These are phyloP conservation scores for Microchirus variegatus DNA, from an alignment of 2,797 vertebrate genomes.

Conservation along the genomic window DNA sequence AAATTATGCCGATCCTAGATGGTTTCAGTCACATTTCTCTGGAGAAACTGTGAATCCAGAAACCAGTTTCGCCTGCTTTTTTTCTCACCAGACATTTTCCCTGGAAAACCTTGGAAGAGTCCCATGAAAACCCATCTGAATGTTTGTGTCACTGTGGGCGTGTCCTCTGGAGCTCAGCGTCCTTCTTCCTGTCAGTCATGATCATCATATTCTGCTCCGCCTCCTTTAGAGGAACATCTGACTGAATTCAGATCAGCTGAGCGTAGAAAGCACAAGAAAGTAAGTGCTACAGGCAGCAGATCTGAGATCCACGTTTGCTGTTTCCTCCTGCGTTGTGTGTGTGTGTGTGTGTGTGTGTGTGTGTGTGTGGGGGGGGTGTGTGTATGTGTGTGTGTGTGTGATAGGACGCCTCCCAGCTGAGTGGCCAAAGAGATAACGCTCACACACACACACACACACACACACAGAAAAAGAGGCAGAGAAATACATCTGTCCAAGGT, in stretches of 20 bases:
- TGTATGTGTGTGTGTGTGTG: too few relatives aligned
- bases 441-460: conserved; percentile 17
- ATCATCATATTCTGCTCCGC: conserved; percentile 15
- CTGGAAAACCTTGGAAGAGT: too few relatives aligned
- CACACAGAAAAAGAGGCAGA: conserved; percentile 32
- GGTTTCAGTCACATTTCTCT: too few relatives aligned
- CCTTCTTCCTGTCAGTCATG: conserved; percentile 23
- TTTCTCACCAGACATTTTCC: too few relatives aligned
- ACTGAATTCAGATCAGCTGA: conserved; percentile 46
- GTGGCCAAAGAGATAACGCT: conserved; percentile 69
- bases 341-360: too few relatives aligned
- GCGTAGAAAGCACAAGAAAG: conserved; percentile 26
- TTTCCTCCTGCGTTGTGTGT: conserved; percentile 40
- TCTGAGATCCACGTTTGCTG: too few relatives aligned
- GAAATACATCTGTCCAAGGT: conserved; percentile 63
- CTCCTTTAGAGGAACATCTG: conserved; percentile 48
- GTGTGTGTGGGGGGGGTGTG: too few relatives aligned
- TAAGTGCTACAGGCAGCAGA: conserved; percentile 39
- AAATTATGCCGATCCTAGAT: too few relatives aligned
- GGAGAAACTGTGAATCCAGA: too few relatives aligned
- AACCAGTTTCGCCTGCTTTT: too few relatives aligned
- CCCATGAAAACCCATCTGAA: too few relatives aligned
- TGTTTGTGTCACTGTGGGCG: neutral
- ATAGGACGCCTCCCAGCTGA: conserved; percentile 71
- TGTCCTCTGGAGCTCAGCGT: conserved; percentile 2